A percentile compares a stretch with the other conserved stretches of the same genome.
Evolutionary conservation across 2,797 vertebrate species (phyloP).

Genomic region (Darevskia mixta): DNA sequence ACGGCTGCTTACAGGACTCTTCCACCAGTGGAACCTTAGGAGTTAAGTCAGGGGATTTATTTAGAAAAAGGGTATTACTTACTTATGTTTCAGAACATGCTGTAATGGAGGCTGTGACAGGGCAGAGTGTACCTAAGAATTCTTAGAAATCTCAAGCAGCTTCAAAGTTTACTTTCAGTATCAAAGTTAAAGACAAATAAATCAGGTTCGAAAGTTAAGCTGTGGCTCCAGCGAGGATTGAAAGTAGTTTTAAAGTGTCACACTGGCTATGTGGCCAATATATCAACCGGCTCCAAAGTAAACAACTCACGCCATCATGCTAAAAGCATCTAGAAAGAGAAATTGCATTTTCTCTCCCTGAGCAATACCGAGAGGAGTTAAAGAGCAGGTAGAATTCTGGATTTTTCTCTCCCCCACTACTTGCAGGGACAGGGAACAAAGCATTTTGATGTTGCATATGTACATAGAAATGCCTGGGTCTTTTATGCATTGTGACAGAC

Average conservation of each 20-base stretch:
- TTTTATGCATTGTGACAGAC: not conserved
- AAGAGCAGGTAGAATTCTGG: not conserved
- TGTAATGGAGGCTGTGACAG: not conserved
- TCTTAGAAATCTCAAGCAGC: not conserved
- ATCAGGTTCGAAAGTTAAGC: slow-evolving; percentile 14
- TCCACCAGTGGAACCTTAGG: not conserved
- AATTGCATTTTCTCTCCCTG: not conserved
- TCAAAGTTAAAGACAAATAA: not conserved
- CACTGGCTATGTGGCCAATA: not conserved
- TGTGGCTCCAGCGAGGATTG: slow-evolving; percentile 3
- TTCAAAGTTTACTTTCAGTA: not conserved
- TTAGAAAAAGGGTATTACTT: not conserved
- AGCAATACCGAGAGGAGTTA: not conserved
- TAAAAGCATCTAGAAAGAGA: not conserved
- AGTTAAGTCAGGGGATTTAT: not conserved
- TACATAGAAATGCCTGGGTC: not conserved
- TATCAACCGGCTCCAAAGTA: not conserved
- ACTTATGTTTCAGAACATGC: not conserved
- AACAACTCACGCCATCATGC: not conserved
- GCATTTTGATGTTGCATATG: too few relatives aligned
- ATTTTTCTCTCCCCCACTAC: not conserved
- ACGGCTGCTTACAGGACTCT: not conserved
- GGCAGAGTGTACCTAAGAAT: not conserved
- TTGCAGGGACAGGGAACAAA: not conserved
- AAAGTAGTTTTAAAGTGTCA: not conserved